phyloP scores from a whole-genome alignment of 2,797 vertebrate genomes.

The Buceros bicornis region DNA sequence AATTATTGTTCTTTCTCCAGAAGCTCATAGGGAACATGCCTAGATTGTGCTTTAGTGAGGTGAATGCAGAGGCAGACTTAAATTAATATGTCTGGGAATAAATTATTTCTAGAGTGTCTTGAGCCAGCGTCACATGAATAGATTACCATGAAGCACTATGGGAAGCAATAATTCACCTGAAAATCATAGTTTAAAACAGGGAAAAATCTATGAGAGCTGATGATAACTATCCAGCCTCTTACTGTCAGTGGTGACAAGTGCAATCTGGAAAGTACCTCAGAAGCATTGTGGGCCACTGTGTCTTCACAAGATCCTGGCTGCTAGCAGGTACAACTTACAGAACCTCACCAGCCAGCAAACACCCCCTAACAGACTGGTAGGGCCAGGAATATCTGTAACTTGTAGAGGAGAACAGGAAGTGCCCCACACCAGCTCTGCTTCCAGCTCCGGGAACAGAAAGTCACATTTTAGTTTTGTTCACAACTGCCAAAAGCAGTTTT shows the following conservation, averaged over 20 bases:
- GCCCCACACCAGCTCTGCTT: neutral
- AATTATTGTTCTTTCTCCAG: neutral
- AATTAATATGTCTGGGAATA: conserved; percentile 65
- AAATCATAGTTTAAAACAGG: conserved; percentile 3
- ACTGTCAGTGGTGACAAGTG: neutral
- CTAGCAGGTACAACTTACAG: neutral
- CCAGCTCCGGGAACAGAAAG: neutral
- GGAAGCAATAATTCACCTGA: conserved; percentile 45
- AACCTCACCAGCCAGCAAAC: neutral
- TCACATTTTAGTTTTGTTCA: neutral
- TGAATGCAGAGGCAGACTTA: conserved; percentile 38
- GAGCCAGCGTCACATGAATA: conserved; percentile 50
- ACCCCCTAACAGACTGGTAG: neutral
- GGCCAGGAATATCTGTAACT: neutral
- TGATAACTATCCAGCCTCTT: neutral
- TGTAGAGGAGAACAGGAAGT: neutral
- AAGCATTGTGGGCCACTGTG: neutral
- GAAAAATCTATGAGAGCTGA: neutral
- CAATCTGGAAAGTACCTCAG: neutral
- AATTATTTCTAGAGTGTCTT: conserved; percentile 54
- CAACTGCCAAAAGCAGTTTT: neutral
- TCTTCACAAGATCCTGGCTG: neutral
- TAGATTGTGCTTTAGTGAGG: conserved; percentile 52
- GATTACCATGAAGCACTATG: conserved; percentile 30
- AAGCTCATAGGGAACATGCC: neutral